These are phyloP conservation scores for Apocheima hispidaria DNA, from an alignment of 2,888 invertebrate genomes.

Conservation along the genomic window DNA sequence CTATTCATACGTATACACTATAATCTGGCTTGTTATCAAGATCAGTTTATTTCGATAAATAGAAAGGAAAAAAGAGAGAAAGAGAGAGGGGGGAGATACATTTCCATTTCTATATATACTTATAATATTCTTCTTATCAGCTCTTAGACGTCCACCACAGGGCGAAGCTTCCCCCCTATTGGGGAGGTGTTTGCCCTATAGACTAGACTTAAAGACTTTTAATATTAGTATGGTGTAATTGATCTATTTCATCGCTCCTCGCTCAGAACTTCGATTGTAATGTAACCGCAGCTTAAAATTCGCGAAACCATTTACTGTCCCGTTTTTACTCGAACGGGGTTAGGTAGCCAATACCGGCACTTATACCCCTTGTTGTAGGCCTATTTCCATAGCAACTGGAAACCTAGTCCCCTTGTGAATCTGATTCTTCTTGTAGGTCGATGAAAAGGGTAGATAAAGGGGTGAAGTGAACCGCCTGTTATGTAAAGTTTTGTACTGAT, in stretches of 20 bases:
- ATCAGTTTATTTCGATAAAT: too few relatives aligned
- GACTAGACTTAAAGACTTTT: neutral
- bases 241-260: neutral
- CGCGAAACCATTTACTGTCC: slow-evolving; percentile 37
- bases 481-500: slow-evolving; percentile 9
- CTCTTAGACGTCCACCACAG: too few relatives aligned
- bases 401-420: slow-evolving; percentile 40
- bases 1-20: too few relatives aligned
- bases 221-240: neutral
- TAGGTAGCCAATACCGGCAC: slow-evolving; percentile 17
- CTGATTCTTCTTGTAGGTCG: slow-evolving; percentile 42
- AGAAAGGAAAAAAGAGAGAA: too few relatives aligned
- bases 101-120: too few relatives aligned
- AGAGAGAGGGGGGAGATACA: too few relatives aligned
- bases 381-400: slow-evolving; percentile 46
- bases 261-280: slow-evolving; percentile 3
- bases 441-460: slow-evolving; percentile 20
- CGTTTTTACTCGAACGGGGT: slow-evolving; percentile 38
- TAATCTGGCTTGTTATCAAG: too few relatives aligned
- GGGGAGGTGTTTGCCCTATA: too few relatives aligned
- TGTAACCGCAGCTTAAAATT: slow-evolving; percentile 27
- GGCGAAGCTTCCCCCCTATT: too few relatives aligned
- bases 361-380: slow-evolving; percentile 49
- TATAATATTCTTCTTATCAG: too few relatives aligned
- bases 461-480: slow-evolving; percentile 4